Base-by-base conservation (phyloP, 2,113 vertebrate genomes). In the Pandion haliaetus region DNA sequence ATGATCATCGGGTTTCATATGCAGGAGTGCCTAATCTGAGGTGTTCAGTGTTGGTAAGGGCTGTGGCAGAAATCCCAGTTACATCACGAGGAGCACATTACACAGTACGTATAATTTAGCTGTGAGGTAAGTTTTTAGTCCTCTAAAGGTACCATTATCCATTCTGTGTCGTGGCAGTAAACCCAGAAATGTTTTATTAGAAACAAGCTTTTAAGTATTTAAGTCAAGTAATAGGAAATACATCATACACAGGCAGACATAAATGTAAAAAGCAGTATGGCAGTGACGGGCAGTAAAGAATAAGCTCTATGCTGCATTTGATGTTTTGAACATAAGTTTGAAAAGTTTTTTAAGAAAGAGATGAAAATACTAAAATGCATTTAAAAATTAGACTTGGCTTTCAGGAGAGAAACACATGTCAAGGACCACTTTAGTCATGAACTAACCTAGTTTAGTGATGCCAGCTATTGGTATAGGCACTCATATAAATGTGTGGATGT, bases 101-200 rank as follows among this genome's bases (percentile, higher is more conserved):
- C 14, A 4, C 9, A 16, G 18, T 10, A 62, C 32, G 28, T 61
- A 36, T 71, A 36, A n/a, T 59, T 52, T 28, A 36, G 40, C 21
- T 36, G 9, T 70, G 47, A 96, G 63, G 26, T 69, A 63, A 67
- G 34, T 26, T 49, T 65, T 77, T 34, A 74, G 29, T 82, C 61
- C 25, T 52, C 12, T 62, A 47, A 73, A 73, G 10, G 19, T 29
- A 71, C 14, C 26, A 12, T 45, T 79, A 57, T 32, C 21, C 8
- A 7, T 62, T 71, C 52, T 49, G 21, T 85, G 12, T 59, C 67
- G 29, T 69, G 61, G 55, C 54, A 88, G 55, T 82, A 85, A 88
- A 94, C 58, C 45, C 34, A 94, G 32, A 86, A 62, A 49, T 87
- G 24, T 74, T 91, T 94, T 93, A 88, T 88, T 96, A 87, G 50